Percentiles rank a stretch among this genome's conserved stretches.
Evolutionary conservation across 2,113 vertebrate species (phyloP).

Genomic region (Pipra filicauda): DNA sequence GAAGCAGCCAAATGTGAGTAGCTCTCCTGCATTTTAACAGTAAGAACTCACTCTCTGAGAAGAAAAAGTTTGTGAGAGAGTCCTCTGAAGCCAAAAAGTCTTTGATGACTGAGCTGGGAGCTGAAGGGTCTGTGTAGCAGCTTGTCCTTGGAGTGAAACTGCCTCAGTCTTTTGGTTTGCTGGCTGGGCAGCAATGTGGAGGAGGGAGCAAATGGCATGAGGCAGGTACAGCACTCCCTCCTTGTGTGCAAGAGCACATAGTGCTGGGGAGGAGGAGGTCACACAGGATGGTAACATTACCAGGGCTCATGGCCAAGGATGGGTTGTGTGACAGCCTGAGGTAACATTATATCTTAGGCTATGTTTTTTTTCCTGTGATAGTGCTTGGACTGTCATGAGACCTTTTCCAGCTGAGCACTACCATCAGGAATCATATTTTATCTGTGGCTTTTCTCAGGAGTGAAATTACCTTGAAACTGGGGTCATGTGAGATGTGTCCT

Average conservation of each 20-base stretch:
- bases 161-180: background rate
- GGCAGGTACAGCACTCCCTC: background rate
- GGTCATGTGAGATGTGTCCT: background rate
- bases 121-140: background rate
- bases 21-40: background rate
- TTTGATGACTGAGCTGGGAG: background rate
- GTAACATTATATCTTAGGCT: background rate
- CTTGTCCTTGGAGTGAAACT: background rate
- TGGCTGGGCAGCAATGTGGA: background rate
- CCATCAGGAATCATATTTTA: background rate
- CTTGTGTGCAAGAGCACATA: background rate
- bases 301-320: background rate
- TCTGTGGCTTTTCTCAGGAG: background rate
- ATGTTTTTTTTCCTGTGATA: background rate
- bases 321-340: background rate
- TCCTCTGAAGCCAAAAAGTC: background rate
- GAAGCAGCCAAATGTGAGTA: background rate
- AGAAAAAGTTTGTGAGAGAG: background rate
- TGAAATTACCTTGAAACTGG: background rate
- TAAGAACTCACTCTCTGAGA: background rate
- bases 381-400: background rate
- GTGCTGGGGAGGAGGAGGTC: fast-evolving
- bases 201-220: background rate
- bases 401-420: background rate
- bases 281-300: background rate